A percentile compares a stretch with the other conserved stretches of the same genome.
These are phyloP conservation scores for Hydraecia micacea DNA, from an alignment of 2,888 invertebrate genomes.

Conservation along the genomic window DNA sequence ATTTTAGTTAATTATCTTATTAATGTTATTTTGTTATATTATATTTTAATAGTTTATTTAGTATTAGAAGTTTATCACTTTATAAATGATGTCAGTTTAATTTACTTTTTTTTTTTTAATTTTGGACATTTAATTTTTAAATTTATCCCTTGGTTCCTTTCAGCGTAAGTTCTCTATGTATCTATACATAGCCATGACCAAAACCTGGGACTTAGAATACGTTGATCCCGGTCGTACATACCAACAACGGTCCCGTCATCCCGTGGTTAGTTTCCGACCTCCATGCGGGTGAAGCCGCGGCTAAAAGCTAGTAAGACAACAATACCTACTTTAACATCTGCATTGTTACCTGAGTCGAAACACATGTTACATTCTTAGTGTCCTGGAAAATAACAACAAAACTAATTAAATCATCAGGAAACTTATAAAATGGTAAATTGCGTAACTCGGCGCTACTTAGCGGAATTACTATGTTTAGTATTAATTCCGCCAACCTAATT, in stretches of 20 bases:
- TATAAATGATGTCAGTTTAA: no score
- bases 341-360: slow-evolving; percentile 78
- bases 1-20: no score
- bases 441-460: not conserved
- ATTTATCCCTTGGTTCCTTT: not conserved
- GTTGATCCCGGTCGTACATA: not conserved
- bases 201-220: not conserved
- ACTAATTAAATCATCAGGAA: not conserved
- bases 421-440: not conserved
- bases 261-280: not conserved
- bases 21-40: no score
- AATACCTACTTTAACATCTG: not conserved
- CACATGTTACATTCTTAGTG: slow-evolving; percentile 81
- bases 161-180: not conserved
- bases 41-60: no score
- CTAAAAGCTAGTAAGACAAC: not conserved
- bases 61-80: no score
- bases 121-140: not conserved
- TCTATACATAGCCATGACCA: not conserved
- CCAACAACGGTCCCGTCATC: no score
- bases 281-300: not conserved
- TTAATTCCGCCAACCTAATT: not conserved
- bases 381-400: slow-evolving; percentile 70
- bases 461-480: not conserved
- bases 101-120: no score